Conservation (phyloP, 1,140 invertebrate species). For the Ruditapes philippinarum region DNA sequence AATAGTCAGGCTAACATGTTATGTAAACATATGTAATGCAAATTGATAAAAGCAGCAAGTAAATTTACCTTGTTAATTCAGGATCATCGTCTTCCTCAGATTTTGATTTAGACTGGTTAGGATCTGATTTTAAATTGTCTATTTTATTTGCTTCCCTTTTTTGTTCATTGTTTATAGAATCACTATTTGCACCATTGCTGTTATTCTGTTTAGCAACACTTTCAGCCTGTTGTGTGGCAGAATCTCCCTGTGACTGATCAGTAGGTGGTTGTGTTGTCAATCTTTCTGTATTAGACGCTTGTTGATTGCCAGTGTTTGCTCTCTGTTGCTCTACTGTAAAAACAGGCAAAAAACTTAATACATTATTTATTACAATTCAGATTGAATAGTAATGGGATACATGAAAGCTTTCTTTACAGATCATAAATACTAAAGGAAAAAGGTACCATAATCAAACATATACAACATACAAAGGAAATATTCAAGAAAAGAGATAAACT, state of each 20-base stretch:
- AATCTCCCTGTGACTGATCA: background rate
- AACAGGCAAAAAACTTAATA: no score
- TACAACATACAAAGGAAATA: no score
- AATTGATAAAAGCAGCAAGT: background rate
- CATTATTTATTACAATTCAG: no score
- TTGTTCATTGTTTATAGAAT: background rate
- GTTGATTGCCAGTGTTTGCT: background rate
- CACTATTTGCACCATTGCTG: background rate
- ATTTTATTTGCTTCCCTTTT: background rate
- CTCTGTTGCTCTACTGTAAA: no score
- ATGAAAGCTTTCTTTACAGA: no score
- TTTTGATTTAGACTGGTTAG: conserved; percentile 1
- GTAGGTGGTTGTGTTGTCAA: background rate
- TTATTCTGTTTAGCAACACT: background rate
- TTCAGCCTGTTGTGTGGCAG: background rate
- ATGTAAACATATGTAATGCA: background rate
- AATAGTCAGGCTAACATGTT: no score
- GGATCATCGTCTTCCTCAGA: conserved; percentile 65
- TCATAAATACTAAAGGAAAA: no score
- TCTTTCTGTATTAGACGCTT: background rate
- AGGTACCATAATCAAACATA: no score
- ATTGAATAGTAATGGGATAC: no score
- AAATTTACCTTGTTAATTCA: conserved; percentile 48
- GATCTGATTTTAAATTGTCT: background rate
- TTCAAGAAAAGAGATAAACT: no score